A percentile compares a stretch with the other conserved stretches of the same genome.
These are phyloP conservation scores for Oreochromis tanganicae DNA, from an alignment of 2,113 vertebrate species.

Conservation along the genomic window DNA sequence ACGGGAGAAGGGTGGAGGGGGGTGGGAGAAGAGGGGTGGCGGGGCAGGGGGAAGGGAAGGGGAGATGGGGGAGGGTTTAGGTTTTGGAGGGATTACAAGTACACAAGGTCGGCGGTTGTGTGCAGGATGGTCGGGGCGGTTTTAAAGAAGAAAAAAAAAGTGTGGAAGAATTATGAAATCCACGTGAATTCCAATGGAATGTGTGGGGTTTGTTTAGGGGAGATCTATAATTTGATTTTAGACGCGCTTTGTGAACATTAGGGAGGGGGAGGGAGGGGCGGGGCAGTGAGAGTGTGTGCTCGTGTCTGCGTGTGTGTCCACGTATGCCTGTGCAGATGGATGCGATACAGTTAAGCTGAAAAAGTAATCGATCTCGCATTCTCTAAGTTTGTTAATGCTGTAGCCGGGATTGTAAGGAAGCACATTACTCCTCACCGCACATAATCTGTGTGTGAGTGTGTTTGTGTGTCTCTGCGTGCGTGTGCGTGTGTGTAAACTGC, in stretches of 20 bases:
- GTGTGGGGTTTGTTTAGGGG: constrained; percentile 59
- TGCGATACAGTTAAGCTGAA: constrained; percentile 40
- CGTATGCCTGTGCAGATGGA: constrained; percentile 51
- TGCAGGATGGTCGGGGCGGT: constrained; percentile 18
- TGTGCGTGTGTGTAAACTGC: background rate
- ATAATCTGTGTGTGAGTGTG: constrained; percentile 14
- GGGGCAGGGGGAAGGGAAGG: background rate
- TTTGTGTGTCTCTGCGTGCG: background rate
- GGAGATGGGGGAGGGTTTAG: background rate
- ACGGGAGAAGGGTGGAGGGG: background rate
- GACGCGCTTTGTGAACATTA: constrained; percentile 56
- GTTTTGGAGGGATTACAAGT: constrained; percentile 5
- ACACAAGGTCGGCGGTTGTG: constrained; percentile 15
- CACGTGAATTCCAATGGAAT: constrained; percentile 73
- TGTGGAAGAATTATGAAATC: constrained; percentile 44
- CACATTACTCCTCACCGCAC: constrained; percentile 33
- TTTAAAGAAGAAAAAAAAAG: background rate
- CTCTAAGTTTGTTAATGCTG: constrained; percentile 59
- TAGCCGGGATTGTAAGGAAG: constrained; percentile 43
- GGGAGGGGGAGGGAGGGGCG: background rate
- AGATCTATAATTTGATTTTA: constrained; percentile 65
- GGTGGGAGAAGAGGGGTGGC: background rate
- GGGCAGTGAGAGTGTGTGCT: constrained; percentile 5
- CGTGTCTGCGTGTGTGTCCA: constrained; percentile 38
- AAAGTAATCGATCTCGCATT: constrained; percentile 42